Evolutionary conservation across 1,140 invertebrate species (phyloP).

Genomic region (Tribolium castaneum): DNA sequence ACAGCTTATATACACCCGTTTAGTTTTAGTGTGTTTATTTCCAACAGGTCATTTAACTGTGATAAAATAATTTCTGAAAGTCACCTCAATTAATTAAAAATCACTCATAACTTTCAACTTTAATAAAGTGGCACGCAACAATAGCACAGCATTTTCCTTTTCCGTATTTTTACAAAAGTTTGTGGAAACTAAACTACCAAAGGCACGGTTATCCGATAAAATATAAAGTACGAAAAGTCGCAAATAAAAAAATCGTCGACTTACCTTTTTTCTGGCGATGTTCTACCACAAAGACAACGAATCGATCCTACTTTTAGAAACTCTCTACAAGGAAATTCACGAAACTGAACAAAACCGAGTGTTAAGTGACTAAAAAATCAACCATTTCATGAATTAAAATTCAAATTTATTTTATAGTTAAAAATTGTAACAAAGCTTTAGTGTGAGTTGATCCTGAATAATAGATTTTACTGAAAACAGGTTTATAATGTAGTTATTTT

Average conservation of each 20-base stretch:
- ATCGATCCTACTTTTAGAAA: background rate
- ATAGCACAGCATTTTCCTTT: background rate
- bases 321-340: no score
- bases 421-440: background rate
- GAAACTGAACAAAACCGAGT: no score
- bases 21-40: background rate
- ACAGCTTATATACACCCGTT: background rate
- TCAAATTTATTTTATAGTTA: no score
- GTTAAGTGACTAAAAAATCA: no score
- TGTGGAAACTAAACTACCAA: background rate
- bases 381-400: no score
- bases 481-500: background rate
- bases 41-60: background rate
- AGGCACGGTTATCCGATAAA: background rate
- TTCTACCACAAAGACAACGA: background rate
- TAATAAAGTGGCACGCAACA: background rate
- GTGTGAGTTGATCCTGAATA: background rate
- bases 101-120: background rate
- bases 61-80: background rate
- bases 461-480: background rate
- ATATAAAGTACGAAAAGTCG: background rate
- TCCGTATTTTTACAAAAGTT: background rate
- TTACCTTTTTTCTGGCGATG: no score
- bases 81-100: slow-evolving; percentile 16
- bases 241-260: background rate